Base-by-base conservation (phyloP, 1,140 invertebrate species). In the Aphelenchoides besseyi region DNA sequence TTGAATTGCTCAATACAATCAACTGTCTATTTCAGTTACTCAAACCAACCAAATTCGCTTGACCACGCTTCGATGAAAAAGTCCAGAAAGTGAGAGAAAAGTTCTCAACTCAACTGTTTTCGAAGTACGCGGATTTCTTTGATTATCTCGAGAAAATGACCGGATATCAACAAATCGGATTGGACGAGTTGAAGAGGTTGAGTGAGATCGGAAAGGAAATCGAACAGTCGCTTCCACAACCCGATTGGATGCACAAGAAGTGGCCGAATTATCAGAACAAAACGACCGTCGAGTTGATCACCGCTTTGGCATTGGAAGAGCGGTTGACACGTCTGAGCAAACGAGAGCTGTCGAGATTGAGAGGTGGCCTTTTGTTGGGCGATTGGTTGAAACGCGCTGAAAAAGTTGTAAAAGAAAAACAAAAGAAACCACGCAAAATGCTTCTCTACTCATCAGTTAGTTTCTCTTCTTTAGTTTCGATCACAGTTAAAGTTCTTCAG, bases 391-490 rank as follows among this genome's bases (percentile, higher is more conserved):
- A 57, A 30, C 67, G 61, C 36, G 69, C 69, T 2, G 23, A 41
- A 26, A 36, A 36, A 18, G 72, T 71, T 12, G n/a, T 36, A 33
- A 59, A 63, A 32, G 61, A 37, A 1, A 63, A 71, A 30, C 68
- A 70, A 12, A 32, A 48, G 12, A 74, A 72, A 23, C 59, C 72
- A 23, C 52, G 67, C 2, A 74, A 74, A 55, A 73, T 73, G 48
- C 26, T 74, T 2, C 37, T 73, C 9, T 74, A 71, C 33, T 71
- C 68, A 1, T 70, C 72, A 52, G 72, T 71, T 63, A 55, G 52
- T 23, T 12, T 16, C 12, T 12, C 12, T 23, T 16, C 12, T 48
- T 30, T 23, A 12, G 23, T 41, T 26, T n/a, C 26, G 2, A 12
- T 16, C 12, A 48, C 41, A 28, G n/a, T 28, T 0, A 32, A 16